Base-by-base conservation (phyloP, 2,888 invertebrate species). In the Zaprionus obscuricornis region DNA sequence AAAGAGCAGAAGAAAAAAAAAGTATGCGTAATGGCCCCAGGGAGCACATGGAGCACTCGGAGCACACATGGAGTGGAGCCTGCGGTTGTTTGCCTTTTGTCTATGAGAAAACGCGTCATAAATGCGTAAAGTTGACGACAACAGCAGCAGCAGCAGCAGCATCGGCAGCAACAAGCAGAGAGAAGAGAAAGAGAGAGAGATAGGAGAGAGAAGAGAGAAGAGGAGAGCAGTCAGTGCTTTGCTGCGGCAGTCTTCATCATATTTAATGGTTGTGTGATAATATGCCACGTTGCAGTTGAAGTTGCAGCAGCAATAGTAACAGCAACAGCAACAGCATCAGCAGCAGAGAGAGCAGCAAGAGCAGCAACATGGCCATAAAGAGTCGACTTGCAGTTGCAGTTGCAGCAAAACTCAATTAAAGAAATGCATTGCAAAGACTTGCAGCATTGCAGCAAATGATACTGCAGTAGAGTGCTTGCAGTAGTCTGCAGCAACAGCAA, bases 91-190 rank as follows among this genome's bases (percentile, higher is more conserved):
- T 65, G 10, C 3, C 6, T 29, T 29, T 10, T 10, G 3, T 29
- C 7, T 22, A 77, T 87, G 85, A 87, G 87, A 85, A 85, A 85
- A 85, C 82, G 87, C 86, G 85, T 85, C 87, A 85, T 85, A 85
- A 87, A 85, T 87, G 85, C 81, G 85, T 81, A 81, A 84, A 79
- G 71, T 77, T 79, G 82, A 86, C 65, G 86, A 86, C 71, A 75
- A 49, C 59, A 33, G 50, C 39, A 31, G 42, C 43, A 29, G 22
- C 10, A 31, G 31, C 14, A 20, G 22, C 22, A 22, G 26, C 49
- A 49, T 27, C 40, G 6, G 34, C 17, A 49, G 45, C 63, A 55
- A 40, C 58, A 57, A 16, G n/a, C 11, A 40, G 3, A 13, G 6
- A 2, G 26, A 1, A 22, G 5, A 22, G 11, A 11, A 20, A 57